These are phyloP conservation scores for Parnassius apollo DNA, from an alignment of 2,888 invertebrate species.

Conservation along the genomic window DNA sequence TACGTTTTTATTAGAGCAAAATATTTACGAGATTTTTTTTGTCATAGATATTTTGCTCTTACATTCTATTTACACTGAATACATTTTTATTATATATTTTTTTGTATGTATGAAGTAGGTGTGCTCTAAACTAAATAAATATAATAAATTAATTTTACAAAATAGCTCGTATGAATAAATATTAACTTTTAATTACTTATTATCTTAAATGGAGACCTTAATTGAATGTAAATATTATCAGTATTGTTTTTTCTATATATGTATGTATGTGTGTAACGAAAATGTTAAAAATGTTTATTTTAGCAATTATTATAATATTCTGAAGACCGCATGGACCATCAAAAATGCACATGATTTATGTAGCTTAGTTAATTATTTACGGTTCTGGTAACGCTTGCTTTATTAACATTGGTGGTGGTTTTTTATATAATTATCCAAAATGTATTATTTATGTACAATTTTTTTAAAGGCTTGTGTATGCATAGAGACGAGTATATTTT, in stretches of 20 bases:
- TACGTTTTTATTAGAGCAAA: no score
- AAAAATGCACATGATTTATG: slow-evolving; percentile 72
- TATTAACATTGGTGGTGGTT: slow-evolving; percentile 61
- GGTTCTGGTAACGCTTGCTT: slow-evolving; percentile 31
- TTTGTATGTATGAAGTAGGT: no score
- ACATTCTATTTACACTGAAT: no score
- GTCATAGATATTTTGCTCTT: no score
- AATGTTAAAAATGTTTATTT: slow-evolving; percentile 25
- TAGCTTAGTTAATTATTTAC: slow-evolving; percentile 35
- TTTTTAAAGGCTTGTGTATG: slow-evolving; percentile 52
- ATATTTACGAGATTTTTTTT: no score
- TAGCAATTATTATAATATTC: slow-evolving; percentile 26
- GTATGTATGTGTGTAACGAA: slow-evolving; percentile 16
- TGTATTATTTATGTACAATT: slow-evolving; percentile 43
- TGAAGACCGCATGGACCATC: slow-evolving; percentile 67
- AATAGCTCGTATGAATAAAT: not conserved
- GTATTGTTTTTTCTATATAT: not conserved
- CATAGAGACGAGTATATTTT: slow-evolving; percentile 49
- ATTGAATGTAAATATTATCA: slow-evolving; percentile 1
- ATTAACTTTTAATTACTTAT: not conserved
- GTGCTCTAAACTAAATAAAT: no score
- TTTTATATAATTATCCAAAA: slow-evolving; percentile 39
- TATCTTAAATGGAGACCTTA: not conserved
- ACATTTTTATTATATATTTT: no score
- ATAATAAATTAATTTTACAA: not conserved